Evolutionary conservation across 2,888 invertebrate genomes (phyloP).

Genomic region (Drosophila prostipennis): DNA sequence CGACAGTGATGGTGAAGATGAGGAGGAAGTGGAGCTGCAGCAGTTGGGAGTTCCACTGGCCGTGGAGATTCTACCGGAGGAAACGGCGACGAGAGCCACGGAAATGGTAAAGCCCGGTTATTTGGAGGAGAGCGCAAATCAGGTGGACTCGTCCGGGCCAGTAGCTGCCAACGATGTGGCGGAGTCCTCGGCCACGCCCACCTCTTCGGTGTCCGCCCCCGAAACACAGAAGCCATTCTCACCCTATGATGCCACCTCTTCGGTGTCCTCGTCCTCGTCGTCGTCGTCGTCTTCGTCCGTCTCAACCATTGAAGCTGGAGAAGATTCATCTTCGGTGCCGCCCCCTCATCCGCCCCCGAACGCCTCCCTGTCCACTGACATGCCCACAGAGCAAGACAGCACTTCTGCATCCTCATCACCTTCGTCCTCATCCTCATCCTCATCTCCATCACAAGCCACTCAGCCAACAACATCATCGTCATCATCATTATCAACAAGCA

Average conservation of each 20-base stretch:
- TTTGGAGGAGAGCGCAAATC: constrained; percentile 46
- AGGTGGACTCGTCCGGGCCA: constrained; percentile 45
- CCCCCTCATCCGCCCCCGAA: constrained; percentile 13
- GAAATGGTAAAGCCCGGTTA: constrained; percentile 52
- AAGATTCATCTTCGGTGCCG: constrained; percentile 38
- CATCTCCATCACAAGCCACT: constrained; percentile 37
- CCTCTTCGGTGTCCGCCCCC: constrained; percentile 40
- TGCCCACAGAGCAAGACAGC: constrained; percentile 30
- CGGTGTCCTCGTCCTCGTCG: constrained; percentile 36
- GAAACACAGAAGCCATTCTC: constrained; percentile 48
- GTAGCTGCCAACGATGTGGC: constrained; percentile 44
- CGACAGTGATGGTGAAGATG: constrained; percentile 58
- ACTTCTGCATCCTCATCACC: constrained; percentile 8
- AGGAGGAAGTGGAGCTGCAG: constrained; percentile 55
- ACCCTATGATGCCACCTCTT: constrained; percentile 52
- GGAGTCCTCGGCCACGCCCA: constrained; percentile 27
- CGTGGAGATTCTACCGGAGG: constrained; percentile 5
- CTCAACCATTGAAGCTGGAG: constrained; percentile 47
- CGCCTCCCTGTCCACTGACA: constrained; percentile 16
- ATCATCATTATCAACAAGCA: constrained; percentile 54
- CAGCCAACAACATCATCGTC: constrained; percentile 39
- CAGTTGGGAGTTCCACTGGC: constrained; percentile 42
- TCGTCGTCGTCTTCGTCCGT: constrained; percentile 39
- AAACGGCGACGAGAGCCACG: constrained; percentile 17
- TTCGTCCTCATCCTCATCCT: constrained; percentile 14